phyloP scores from a whole-genome alignment of 2,797 vertebrate species.

The Malurus leucopterus region DNA sequence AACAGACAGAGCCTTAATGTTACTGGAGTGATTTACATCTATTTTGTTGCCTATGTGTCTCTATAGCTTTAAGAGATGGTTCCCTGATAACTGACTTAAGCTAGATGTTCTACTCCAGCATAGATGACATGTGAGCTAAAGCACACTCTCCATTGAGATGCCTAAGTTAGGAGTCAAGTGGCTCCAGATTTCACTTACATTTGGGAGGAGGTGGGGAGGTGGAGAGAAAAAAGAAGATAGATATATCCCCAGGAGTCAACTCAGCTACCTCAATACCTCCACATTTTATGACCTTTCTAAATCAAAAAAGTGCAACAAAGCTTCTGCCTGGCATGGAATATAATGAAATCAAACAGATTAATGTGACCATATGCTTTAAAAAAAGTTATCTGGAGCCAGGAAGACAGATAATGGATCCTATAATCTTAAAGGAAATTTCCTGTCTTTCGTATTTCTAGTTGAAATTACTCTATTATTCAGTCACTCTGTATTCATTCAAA shows the following conservation, averaged over 20 bases:
- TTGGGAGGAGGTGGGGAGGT: rapidly evolving
- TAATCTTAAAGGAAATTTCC: background rate
- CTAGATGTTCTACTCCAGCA: background rate
- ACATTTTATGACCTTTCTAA: background rate
- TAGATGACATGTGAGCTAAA: background rate
- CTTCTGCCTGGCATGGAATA: background rate
- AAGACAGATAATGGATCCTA: background rate
- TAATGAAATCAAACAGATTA: background rate
- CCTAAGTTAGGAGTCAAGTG: rapidly evolving
- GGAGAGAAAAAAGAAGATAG: too few species aligned
- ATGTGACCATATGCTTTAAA: background rate
- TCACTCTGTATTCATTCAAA: background rate
- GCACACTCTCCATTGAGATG: rapidly evolving
- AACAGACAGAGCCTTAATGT: background rate
- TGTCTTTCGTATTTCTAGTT: background rate
- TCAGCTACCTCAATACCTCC: background rate
- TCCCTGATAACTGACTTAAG: background rate
- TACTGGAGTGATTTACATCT: background rate
- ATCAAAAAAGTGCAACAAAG: background rate
- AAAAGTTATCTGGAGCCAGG: background rate
- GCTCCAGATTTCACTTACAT: background rate
- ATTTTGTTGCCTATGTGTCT: background rate
- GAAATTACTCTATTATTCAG: background rate
- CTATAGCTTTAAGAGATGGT: background rate
- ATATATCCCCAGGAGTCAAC: background rate